Base-by-base conservation (phyloP, 2,113 vertebrate species). In the Periophthalmus modestus region DNA sequence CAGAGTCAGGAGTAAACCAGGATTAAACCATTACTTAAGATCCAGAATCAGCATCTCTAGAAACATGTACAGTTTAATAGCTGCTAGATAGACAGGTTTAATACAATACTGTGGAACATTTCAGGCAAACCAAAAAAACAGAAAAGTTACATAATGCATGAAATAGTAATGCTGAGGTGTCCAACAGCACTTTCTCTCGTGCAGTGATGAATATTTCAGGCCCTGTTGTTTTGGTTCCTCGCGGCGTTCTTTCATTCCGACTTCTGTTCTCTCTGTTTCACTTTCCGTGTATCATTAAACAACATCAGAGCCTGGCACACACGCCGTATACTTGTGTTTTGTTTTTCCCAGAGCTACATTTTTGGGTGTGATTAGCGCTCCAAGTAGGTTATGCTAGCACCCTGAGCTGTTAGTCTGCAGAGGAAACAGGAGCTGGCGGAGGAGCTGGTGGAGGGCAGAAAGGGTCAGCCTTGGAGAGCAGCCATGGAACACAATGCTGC, bases 211-310 rank as follows among this genome's bases (percentile, higher is more conserved):
- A 19, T 52, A 52, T 52, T 52, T 52, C 48, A 52, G 48, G 48
- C 5, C 16, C 13, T 85, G 85, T 78, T 73, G 90, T 87, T 85
- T 80, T 80, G 76, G 78, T 80, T 84, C 81, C 85, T 79, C 72
- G 75, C 75, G 84, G 81, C 81, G 85, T 75, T 23, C 69, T 71
- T 88, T 76, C 76, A 82, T 87, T 82, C 18, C 81, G 82, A 82
- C 82, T 87, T 85, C 69, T 74, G 73, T 73, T 58, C 77, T 59
- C 81, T 82, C 10, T 43, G 39, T 79, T 52, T 84, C 75, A 69
- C 21, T 80, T 66, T 75, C 62, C 62, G 81, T 7, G 58, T 73
- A 80, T 85, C 78, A 82, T 82, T 70, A 78, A 61, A 33, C 34
- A 83, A 74, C 74, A 74, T 82, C 52, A 71, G 33, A 86, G 77